Base-by-base conservation (phyloP, 2,888 invertebrate species). In the Heliconius hortense region DNA sequence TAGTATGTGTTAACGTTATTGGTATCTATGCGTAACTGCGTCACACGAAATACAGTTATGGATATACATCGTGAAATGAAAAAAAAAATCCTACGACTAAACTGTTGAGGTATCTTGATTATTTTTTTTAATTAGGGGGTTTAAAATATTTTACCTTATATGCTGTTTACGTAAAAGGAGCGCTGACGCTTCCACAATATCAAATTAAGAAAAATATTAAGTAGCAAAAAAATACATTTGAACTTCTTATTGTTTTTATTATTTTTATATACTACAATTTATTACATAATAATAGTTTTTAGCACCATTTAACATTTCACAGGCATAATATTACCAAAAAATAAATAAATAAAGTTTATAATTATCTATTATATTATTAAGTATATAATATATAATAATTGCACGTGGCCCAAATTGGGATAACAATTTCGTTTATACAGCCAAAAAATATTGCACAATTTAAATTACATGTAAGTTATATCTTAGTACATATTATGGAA, bases 401-500 rank as follows among this genome's bases (percentile, higher is more conserved):
- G 72, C 76, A 76, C 72, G 4, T 18, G 39, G 11, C 35, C 24
- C 60, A 69, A 72, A 63, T 53, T 66, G 67, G 66, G 66, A 62
- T 68, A 18, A 43, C n/a, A 76, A 53, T 60, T 21, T 72, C 56
- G n/a, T 39, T 39, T 70, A 24, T 59, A 56, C 43, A 74, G 63
- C 74, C 74, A 74, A 70, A 64, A 31, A 43, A 59, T 70, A 78
- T 78, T 78, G 78, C 76, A 78, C 76, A 73, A 71, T 26, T 68
- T 15, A 67, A 71, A 67, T 31, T 59, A 39, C 4, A 68, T 68
- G 18, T 28, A 62, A 26, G 4, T 63, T 24, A 60, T 60, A 60
- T 5, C 24, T 26, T 60, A 26, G 60, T 60, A 60, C 15, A 60
- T 60, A 60, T 18, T 48, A 18, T 7, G 13, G 18, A n/a, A n/a